Conservation (phyloP, 1,140 invertebrate species). For the Apis dorsata region DNA sequence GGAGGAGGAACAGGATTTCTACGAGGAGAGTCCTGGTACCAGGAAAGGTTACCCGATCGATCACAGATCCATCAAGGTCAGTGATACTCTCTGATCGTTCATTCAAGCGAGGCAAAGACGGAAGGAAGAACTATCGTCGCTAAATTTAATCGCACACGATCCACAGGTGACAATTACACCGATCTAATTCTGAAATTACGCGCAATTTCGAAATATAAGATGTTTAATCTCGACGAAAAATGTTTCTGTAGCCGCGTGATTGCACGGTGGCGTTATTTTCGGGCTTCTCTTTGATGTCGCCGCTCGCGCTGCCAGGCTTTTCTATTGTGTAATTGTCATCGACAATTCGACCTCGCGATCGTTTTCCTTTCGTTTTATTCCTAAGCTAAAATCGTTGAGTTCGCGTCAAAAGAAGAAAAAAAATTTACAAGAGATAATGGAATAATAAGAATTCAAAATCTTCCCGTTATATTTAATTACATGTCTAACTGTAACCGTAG, state of each 20-base stretch:
- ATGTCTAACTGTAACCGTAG: not conserved
- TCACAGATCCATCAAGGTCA: constrained; percentile 76
- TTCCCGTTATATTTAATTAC: not conserved
- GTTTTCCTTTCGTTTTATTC: not conserved
- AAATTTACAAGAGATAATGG: not conserved
- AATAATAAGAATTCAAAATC: not conserved
- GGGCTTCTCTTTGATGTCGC: not conserved
- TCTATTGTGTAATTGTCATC: constrained; percentile 24
- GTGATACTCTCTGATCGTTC: constrained; percentile 15
- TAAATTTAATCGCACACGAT: constrained; percentile 25
- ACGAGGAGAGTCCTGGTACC: constrained; percentile 75
- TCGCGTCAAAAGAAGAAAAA: not conserved
- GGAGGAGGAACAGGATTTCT: constrained; percentile 79
- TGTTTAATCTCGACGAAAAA: constrained; percentile 14
- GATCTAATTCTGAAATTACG: constrained; percentile 35
- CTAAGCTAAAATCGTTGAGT: not conserved
- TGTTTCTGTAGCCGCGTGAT: constrained; percentile 14
- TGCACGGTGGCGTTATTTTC: constrained; percentile 26
- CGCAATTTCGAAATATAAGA: constrained; percentile 35
- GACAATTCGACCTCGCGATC: not conserved
- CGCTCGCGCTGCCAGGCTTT: not conserved
- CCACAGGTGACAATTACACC: constrained; percentile 37
- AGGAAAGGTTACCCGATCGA: constrained; percentile 78
- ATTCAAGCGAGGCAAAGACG: not conserved
- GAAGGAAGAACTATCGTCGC: constrained; percentile 3